Percentiles rank a stretch among this genome's conserved stretches.
Conservation (phyloP, 2,113 vertebrate species). For the Hemiscyllium ocellatum region DNA sequence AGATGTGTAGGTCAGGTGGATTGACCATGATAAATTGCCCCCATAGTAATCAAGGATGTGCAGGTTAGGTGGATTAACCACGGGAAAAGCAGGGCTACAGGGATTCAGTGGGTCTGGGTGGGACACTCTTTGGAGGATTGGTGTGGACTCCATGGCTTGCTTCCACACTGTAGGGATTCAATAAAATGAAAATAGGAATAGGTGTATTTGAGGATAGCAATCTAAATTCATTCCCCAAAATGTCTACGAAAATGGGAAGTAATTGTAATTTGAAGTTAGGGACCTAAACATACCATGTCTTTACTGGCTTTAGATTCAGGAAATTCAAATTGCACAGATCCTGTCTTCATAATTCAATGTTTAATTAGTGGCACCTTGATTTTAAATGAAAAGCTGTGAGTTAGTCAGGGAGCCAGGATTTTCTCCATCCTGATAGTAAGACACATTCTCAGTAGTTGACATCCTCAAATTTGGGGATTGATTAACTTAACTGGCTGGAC, state of each 20-base stretch:
- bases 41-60: no score
- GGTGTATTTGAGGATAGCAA: no score
- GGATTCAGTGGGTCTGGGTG: no score
- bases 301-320: neutral
- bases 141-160: no score
- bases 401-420: neutral
- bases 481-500: no score
- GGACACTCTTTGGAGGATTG: no score
- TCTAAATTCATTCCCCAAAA: neutral
- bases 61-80: no score
- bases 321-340: neutral
- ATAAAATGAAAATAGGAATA: no score
- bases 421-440: neutral
- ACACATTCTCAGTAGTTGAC: neutral
- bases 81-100: no score
- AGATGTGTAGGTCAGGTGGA: no score
- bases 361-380: neutral
- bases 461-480: neutral
- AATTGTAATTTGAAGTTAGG: neutral
- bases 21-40: no score
- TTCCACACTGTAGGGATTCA: no score
- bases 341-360: neutral
- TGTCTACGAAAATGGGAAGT: neutral
- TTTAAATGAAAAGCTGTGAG: neutral
- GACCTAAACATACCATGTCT: neutral